Evolutionary conservation across 2,888 invertebrate genomes (phyloP).

Genomic region (Tachina fera): DNA sequence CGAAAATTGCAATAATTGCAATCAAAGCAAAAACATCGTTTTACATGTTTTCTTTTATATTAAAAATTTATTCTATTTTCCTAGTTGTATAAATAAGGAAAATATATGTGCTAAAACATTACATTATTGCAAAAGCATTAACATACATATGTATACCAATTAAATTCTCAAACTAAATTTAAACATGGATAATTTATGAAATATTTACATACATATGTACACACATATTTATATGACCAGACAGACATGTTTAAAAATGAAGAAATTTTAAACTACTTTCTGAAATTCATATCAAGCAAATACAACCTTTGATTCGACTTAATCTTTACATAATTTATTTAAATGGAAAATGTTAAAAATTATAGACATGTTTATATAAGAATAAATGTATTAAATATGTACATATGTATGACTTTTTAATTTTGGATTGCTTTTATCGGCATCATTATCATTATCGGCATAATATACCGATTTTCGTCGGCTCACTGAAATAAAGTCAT

Average conservation of each 20-base stretch:
- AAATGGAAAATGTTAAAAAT: constrained; percentile 52
- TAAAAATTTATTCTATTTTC: constrained; percentile 33
- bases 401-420: neutral
- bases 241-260: constrained; percentile 21
- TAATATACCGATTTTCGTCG: too few relatives aligned
- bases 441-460: too few relatives aligned
- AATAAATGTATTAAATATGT: constrained; percentile 62
- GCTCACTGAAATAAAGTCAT: too few relatives aligned
- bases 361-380: constrained; percentile 43
- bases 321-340: constrained; percentile 40
- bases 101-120: constrained; percentile 48
- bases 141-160: too few relatives aligned
- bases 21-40: constrained; percentile 11
- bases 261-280: constrained; percentile 33
- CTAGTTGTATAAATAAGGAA: constrained; percentile 32
- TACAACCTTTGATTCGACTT: constrained; percentile 30
- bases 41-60: constrained; percentile 25
- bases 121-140: constrained; percentile 1
- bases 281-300: constrained; percentile 64
- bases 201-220: constrained; percentile 8
- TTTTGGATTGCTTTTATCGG: neutral
- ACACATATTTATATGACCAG: constrained; percentile 19
- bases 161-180: neutral
- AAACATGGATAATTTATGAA: constrained; percentile 13
- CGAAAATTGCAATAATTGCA: neutral